Base-by-base conservation (phyloP, 2,113 vertebrate species). In the Tor tambroides region DNA sequence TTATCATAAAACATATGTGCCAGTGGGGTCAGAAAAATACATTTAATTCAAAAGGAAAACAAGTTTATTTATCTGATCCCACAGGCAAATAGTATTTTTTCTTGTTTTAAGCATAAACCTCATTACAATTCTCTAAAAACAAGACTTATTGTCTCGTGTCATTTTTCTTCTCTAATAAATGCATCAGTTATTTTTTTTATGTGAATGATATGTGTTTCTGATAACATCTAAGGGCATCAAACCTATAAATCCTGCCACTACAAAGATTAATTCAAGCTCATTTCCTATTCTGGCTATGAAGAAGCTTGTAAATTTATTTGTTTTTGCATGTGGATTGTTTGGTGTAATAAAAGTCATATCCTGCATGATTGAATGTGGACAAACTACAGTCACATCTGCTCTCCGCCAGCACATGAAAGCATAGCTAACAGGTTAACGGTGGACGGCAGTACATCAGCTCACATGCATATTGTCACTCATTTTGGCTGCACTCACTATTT, bases 321-420 rank as follows among this genome's bases (percentile, higher is more conserved):
- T 67, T 72, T 71, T 71, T 35, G 30, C 35, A 0, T 35, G 23
- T 38, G 9, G 19, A 35, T 35, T 21, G 17, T 71, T 71, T 71
- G 30, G 30, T 35, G 67, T 35, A 19, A 69, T 21, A 38, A 71
- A 71, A 10, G 67, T 72, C 10, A 5, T 4, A 38, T 72, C 35
- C 32, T 46, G 72, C n/a, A n/a, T 17, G n/a, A 74, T n/a, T 65
- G 43, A 86, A 67, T 51, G 30, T 23, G 30, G 32, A 86, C 26
- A 74, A 19, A 43, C 21, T 23, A 71, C 30, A 38, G 15, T 59
- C 54, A 8, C 54, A 21, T 59, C 54, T 54, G 51, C 46, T 86
- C 72, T 88, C 51, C 32, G 32, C n/a, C 26, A 32, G 63, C 28
- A 80, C 32, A 85, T 59, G 43, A 88, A 75, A 82, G 67, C 49